A percentile compares a stretch with the other conserved stretches of the same genome.
phyloP scores from a whole-genome alignment of 2,797 vertebrate genomes.

The Bradypus variegatus region DNA sequence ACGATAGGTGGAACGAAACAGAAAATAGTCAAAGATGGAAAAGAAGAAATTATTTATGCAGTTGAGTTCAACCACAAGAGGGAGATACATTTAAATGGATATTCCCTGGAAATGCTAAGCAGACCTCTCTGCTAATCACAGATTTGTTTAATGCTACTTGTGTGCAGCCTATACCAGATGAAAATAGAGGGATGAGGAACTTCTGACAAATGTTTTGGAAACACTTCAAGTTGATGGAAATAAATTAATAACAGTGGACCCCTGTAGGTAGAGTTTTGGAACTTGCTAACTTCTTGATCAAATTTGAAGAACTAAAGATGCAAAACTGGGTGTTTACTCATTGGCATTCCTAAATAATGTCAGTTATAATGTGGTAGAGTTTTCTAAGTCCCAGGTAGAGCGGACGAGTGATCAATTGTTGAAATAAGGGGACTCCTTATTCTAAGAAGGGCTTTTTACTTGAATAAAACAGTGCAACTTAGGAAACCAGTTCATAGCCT shows the following conservation, averaged over 20 bases:
- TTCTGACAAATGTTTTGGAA: constrained; percentile 97
- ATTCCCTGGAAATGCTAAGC: constrained; percentile 92
- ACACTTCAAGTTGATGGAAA: constrained; percentile 95
- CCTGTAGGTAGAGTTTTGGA: constrained; percentile 96
- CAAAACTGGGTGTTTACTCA: constrained; percentile 93
- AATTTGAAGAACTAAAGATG: constrained; percentile 99
- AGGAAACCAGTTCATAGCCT: constrained; percentile 54
- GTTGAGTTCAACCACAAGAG: constrained; percentile 99
- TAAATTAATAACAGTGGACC: constrained; percentile 92
- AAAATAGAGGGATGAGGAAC: constrained; percentile 96
- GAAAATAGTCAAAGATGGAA: constrained; percentile 99
- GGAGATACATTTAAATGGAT: constrained; percentile 98
- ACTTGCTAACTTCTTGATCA: constrained; percentile 96
- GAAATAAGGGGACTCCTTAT: too few species aligned
- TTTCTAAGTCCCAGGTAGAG: constrained; percentile 99
- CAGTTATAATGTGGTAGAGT: constrained; percentile 99
- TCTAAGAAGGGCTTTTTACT: constrained; percentile 48
- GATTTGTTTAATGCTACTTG: constrained; percentile 97
- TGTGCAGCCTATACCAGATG: constrained; percentile 86
- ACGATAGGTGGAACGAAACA: constrained; percentile 99
- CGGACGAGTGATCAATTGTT: constrained; percentile 99
- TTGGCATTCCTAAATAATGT: constrained; percentile 96
- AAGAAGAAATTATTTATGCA: constrained; percentile 97
- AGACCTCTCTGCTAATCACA: constrained; percentile 95
- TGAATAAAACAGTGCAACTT: constrained; percentile 54